Conservation (phyloP, 2,888 invertebrate species). For the Nymphalis urticae region DNA sequence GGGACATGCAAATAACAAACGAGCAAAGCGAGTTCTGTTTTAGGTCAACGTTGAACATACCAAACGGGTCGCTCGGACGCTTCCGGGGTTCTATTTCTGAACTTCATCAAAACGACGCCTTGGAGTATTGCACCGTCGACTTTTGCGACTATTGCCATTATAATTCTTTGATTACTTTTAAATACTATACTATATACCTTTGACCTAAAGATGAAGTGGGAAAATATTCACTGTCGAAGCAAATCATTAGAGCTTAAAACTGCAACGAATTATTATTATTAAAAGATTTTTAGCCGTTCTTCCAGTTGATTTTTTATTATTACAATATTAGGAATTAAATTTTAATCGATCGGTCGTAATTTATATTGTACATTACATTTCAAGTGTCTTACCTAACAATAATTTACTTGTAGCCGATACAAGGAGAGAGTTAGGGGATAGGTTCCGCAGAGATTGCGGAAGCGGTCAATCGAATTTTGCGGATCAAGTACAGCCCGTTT, state of each 20-base stretch:
- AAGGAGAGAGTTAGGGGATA: slow-evolving; percentile 33
- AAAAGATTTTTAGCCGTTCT: no score
- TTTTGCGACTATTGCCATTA: slow-evolving; percentile 56
- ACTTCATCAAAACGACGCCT: slow-evolving; percentile 68
- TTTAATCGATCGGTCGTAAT: no score
- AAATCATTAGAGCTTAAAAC: neutral
- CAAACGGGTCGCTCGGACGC: slow-evolving; percentile 80
- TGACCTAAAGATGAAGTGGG: neutral
- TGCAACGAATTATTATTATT: no score
- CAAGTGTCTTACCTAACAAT: neutral
- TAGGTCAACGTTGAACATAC: slow-evolving; percentile 82
- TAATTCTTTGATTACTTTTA: slow-evolving; percentile 27
- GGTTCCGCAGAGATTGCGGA: slow-evolving; percentile 67
- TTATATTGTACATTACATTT: slow-evolving; percentile 28
- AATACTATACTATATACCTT: slow-evolving; percentile 3
- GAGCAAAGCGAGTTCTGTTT: slow-evolving; percentile 80
- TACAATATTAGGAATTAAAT: no score
- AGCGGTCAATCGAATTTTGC: slow-evolving; percentile 71
- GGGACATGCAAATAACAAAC: slow-evolving; percentile 68
- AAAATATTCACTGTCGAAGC: neutral
- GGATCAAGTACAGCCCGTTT: slow-evolving; percentile 60
- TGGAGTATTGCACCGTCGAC: slow-evolving; percentile 60
- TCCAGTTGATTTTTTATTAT: no score
- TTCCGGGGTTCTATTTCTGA: slow-evolving; percentile 80
- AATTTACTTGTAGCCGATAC: neutral